Evolutionary conservation across 2,797 vertebrate genomes (phyloP), one percentile per base, ranked within the genome.

Genomic region (Lerista edwardsae): DNA sequence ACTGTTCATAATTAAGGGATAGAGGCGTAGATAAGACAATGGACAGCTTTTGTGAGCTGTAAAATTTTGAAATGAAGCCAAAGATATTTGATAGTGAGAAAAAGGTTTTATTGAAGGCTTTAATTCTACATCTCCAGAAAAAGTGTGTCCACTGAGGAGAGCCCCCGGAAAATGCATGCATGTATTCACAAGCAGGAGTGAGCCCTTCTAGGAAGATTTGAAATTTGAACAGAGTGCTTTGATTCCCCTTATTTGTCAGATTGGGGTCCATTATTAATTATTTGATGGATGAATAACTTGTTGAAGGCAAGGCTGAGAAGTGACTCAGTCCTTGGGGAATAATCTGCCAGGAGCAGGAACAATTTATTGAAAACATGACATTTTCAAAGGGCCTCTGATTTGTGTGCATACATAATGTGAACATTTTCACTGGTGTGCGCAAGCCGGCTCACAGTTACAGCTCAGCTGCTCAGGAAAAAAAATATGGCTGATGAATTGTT

Each of bases 31-130:
- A 93, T 82, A 85, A 95, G 91, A 88, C 92, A 93, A 90, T 89
- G 91, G 86, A 8, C 91, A 93, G 90, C 87, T 95, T 95, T 93
- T 94, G 91, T 92, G 83, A 79, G 90, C 91, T 90, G 93, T 92
- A 93, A 94, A 93, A 90, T 3, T 80, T 85, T 95, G 88, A 90
- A 93, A 89, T 86, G 85, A 93, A 93, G 93, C 86, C 90, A 91
- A 90, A 94, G 83, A 88, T 86, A 93, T 94, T 92, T 93, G 88
- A 89, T 93, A 93, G 93, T 90, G 86, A 90, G 88, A 83, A 55
- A 87, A 94, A 64, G 82, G 88, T 89, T 90, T 94, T 90, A 81
- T 80, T 90, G 85, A 89, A 87, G 93, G 79, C 25, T 51, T 57
- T 55, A 71, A 47, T 81, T 64, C 87, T 85, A 15, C 57, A 0